Evolutionary conservation across 2,888 invertebrate genomes (phyloP), one percentile per base, ranked within the genome.

Genomic region (Globia sparganii): DNA sequence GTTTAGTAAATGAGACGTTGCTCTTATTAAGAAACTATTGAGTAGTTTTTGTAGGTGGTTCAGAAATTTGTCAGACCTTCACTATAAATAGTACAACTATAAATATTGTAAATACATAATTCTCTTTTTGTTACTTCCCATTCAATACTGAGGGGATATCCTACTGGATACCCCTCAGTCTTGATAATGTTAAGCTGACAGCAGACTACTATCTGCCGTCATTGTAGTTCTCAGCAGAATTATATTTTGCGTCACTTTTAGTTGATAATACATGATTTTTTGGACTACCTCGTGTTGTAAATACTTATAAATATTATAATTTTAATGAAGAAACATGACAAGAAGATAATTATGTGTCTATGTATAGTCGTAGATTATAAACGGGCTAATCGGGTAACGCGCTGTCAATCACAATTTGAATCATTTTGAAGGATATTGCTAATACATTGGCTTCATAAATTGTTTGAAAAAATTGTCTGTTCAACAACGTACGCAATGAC

Each of bases 201-300:
- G n/a, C n/a, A n/a, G n/a, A n/a, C n/a, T n/a, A n/a, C n/a, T n/a
- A n/a, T 46, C 15, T 31, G 4, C 15, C 25, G 5, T 2, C 15
- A 31, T 15, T 67, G 9, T 49, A 15, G 15, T 31, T 67, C 15
- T 25, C 25, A 49, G 46, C 21, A 31, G 13, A 46, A 46, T 4
- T 11, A 15, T 67, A 34, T 25, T 53, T n/a, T 34, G 28, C 46
- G 25, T 4, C 4, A 46, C 0, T 76, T 59, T n/a, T 34, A 1
- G 25, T 66, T 49, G 0, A 1, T 18, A 64, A 49, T 18, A 5
- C n/a, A 53, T 25, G 25, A 28, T 43, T 69, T 69, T 78, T 69
- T 77, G 34, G 1, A 58, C 31, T 25, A 46, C 21, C 56, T 49
- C 15, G 9, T 56, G 82, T 70, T 80, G 80, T 80, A 80, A 67